phyloP scores from a whole-genome alignment of 2,797 vertebrate genomes.

The Australoheros facetus region DNA sequence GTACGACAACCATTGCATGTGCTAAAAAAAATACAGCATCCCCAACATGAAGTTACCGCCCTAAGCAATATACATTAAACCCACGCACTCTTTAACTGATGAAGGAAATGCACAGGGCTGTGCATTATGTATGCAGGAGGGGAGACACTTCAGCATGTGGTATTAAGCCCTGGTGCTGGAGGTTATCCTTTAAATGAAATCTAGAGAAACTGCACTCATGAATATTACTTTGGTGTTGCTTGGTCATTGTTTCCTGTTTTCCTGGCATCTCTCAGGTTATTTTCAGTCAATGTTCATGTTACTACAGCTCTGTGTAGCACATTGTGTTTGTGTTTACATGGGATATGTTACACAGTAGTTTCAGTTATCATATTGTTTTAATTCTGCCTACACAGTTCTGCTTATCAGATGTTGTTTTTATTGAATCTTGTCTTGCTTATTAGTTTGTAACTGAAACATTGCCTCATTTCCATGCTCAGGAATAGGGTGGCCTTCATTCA shows the following conservation, averaged over 20 bases:
- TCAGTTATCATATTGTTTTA: slow-evolving; percentile 11
- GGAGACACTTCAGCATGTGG: neutral
- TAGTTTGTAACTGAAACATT: neutral
- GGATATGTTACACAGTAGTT: neutral
- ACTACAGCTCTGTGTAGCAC: neutral
- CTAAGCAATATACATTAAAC: neutral
- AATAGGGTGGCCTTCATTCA: slow-evolving; percentile 1
- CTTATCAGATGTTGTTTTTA: neutral
- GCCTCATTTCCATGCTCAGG: neutral
- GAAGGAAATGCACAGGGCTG: neutral
- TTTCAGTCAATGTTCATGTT: neutral
- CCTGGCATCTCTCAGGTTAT: neutral
- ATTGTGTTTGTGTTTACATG: neutral
- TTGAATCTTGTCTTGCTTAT: neutral
- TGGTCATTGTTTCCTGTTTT: neutral
- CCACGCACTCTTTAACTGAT: slow-evolving; percentile 6
- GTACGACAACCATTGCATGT: neutral
- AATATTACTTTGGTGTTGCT: neutral
- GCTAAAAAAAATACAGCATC: neutral
- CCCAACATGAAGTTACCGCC: neutral
- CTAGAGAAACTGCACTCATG: neutral
- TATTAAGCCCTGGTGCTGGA: neutral
- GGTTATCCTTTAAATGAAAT: neutral
- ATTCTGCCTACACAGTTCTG: neutral
- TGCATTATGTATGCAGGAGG: slow-evolving; percentile 13